Base-by-base conservation (phyloP, 1,140 invertebrate genomes). In the Theocolax elegans region DNA sequence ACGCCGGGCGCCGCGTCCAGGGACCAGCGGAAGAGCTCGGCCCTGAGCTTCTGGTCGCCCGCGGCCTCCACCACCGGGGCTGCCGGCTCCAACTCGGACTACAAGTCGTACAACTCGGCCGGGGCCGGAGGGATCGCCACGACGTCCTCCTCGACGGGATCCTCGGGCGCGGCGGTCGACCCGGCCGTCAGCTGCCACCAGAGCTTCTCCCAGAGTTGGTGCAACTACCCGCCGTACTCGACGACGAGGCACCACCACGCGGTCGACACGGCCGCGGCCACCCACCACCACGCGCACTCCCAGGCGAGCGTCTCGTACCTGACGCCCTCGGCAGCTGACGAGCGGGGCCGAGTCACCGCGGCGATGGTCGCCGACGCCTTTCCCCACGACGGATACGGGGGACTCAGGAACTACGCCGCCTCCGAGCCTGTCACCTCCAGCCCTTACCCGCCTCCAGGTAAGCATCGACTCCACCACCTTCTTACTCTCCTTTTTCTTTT, bases 401-500 rank as follows among this genome's bases (percentile, higher is more conserved):
- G 85, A 15, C 87, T 94, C 10, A 88, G 92, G 74, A 93, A 91
- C 84, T 94, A 94, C 77, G 88, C 85, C 27, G 89, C 89, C 21
- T 89, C 92, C 1, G 92, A 94, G 76, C 88, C 91, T 13, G 92
- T 94, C 67, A 90, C 92, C 19, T 91, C 92, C 66, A 92, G 91
- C 71, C 92, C 92, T 1, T 94, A 94, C 76, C 91, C 92, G 76
- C 91, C 92, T 81, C 90, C 92, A 90, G 92, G 92, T 89, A 89
- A 86, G 87, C 83, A 83, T 84, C 78, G 66, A 81, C 71, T 79
- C 59, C 54, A 21, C 46, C 9, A 21, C 21, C 51, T 19, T 38
- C 40, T 6, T 13, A 10, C 7, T 17, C 12, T 13, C 42, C 59
- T 1, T 25, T 6, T 23, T 6, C 38, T 1, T 23, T n/a, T 42